Percentiles rank a stretch among this genome's conserved stretches.
These are phyloP conservation scores for Exephanes ischioxanthus DNA, from an alignment of 2,888 invertebrate species.

Conservation along the genomic window DNA sequence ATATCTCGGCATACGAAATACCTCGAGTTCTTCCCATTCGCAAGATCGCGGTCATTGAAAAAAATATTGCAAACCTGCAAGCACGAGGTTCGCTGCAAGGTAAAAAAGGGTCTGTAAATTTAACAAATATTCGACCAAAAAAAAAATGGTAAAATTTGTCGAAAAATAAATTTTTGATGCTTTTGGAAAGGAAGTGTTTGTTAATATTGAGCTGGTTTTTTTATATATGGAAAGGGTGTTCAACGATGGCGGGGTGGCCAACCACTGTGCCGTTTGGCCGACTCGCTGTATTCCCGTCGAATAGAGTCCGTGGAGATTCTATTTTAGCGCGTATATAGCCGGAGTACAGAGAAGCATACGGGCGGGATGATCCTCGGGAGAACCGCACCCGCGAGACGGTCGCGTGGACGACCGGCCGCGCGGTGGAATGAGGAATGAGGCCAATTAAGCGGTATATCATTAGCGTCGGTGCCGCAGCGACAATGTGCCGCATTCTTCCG, in stretches of 20 bases:
- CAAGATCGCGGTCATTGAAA: background rate
- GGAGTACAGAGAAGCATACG: background rate
- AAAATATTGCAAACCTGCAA: background rate
- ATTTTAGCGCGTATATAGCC: conserved; percentile 49
- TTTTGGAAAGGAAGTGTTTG: background rate
- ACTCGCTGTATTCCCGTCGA: conserved; percentile 11
- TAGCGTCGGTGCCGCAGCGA: conserved; percentile 78
- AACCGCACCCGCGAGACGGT: conserved; percentile 60
- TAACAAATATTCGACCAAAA: background rate
- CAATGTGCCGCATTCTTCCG: conserved; percentile 79
- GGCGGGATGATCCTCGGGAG: conserved; percentile 40
- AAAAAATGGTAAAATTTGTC: background rate
- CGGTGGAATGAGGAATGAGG: conserved; percentile 80
- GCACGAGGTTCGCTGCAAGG: background rate
- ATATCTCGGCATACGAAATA: background rate
- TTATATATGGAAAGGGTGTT: background rate
- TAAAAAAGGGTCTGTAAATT: background rate
- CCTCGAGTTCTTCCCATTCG: background rate
- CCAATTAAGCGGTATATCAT: conserved; percentile 84
- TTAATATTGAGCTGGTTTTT: background rate
- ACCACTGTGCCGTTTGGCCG: background rate
- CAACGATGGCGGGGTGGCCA: background rate
- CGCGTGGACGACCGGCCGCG: conserved; percentile 35
- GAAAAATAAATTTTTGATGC: background rate
- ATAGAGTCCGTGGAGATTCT: conserved; percentile 40